These are phyloP conservation scores for Onychostruthus taczanowskii DNA, from an alignment of 2,113 vertebrate species.

Conservation along the genomic window DNA sequence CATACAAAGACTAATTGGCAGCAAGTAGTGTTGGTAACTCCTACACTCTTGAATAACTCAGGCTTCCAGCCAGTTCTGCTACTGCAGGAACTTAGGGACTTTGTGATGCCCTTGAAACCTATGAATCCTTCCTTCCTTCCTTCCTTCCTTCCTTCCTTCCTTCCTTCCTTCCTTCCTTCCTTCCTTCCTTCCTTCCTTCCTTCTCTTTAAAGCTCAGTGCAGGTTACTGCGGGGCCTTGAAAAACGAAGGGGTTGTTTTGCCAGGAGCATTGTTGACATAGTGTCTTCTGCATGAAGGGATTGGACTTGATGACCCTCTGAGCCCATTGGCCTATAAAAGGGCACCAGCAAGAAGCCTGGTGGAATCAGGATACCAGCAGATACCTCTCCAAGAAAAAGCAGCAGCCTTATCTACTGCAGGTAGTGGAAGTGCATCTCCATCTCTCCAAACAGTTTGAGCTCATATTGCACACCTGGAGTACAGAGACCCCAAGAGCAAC, in stretches of 20 bases:
- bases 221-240: not conserved
- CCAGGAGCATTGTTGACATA: not conserved
- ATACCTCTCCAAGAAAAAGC: not conserved
- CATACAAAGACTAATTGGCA: slow-evolving; percentile 45
- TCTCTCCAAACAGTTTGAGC: not conserved
- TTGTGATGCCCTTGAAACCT: slow-evolving; percentile 9
- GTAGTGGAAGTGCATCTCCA: not conserved
- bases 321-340: not conserved
- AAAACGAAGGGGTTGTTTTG: not conserved
- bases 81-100: slow-evolving; percentile 7
- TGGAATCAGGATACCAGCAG: not conserved
- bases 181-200: no score
- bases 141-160: no score
- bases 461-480: not conserved
- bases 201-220: not conserved
- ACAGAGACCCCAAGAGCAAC: fast-evolving
- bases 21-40: slow-evolving; percentile 13
- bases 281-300: not conserved
- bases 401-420: not conserved
- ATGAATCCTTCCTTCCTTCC: fast-evolving
- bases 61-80: slow-evolving; percentile 23
- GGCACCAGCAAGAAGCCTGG: not conserved
- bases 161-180: not conserved
- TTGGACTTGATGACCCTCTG: not conserved
- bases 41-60: slow-evolving; percentile 6